Evolutionary conservation across 2,113 vertebrate species (phyloP).

Genomic region (Pygoscelis antarcticus): DNA sequence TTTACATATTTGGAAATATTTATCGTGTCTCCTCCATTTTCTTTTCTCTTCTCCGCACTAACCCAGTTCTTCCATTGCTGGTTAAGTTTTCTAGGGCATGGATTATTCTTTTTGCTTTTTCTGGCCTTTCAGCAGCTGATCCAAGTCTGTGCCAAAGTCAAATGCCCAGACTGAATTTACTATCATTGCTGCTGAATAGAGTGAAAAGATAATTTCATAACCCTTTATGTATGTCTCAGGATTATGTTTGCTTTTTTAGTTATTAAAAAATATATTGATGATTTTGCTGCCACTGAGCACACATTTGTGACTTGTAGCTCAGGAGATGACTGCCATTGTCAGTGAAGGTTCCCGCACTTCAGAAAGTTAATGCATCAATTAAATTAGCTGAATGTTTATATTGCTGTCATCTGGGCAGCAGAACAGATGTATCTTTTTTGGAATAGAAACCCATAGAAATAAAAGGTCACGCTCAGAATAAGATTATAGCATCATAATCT

Average conservation of each 20-base stretch:
- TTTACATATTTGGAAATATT: neutral
- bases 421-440: neutral
- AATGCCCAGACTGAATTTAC: neutral
- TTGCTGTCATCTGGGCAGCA: conserved; percentile 4
- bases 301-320: neutral
- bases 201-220: conserved; percentile 22
- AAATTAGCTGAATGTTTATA: conserved; percentile 12
- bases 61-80: neutral
- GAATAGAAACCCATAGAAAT: conserved; percentile 1
- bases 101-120: conserved; percentile 25
- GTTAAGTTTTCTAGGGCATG: neutral
- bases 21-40: neutral
- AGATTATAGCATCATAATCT: conserved; percentile 32
- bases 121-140: conserved; percentile 5
- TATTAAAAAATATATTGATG: neutral
- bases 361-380: neutral
- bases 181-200: neutral
- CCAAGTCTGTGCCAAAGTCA: conserved; percentile 17
- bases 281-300: neutral
- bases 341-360: neutral
- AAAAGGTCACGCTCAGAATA: conserved; percentile 36
- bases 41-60: neutral
- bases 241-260: conserved; percentile 25
- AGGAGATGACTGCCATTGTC: neutral
- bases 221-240: neutral